A percentile compares a stretch with the other conserved stretches of the same genome.
These are phyloP conservation scores for Eristalis pertinax DNA, from an alignment of 2,888 invertebrate species.

Conservation along the genomic window DNA sequence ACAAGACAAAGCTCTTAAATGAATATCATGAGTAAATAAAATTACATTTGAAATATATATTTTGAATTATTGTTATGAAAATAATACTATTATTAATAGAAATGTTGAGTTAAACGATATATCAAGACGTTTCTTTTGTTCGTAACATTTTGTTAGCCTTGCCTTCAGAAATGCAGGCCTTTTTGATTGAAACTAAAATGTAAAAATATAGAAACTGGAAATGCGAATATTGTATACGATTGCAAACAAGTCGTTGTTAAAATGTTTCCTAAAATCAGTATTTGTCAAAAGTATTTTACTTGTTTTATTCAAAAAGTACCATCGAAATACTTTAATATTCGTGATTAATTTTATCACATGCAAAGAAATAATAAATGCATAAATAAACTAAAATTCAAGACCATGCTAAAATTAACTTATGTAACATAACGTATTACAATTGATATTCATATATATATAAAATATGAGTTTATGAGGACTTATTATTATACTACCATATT, in stretches of 20 bases:
- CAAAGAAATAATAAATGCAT: slow-evolving; percentile 26
- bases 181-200: too few relatives aligned
- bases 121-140: too few relatives aligned
- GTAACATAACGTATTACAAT: slow-evolving; percentile 62
- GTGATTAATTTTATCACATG: slow-evolving; percentile 10
- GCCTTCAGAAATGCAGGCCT: too few relatives aligned
- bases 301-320: not conserved
- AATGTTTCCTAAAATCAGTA: not conserved
- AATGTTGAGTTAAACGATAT: too few relatives aligned
- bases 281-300: not conserved
- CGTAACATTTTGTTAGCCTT: too few relatives aligned
- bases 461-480: slow-evolving; percentile 19
- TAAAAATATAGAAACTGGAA: too few relatives aligned
- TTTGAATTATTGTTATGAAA: too few relatives aligned
- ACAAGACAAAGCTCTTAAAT: too few relatives aligned
- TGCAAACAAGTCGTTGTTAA: not conserved
- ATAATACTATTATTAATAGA: too few relatives aligned
- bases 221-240: too few relatives aligned
- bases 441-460: slow-evolving; percentile 58
- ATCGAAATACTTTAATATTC: not conserved
- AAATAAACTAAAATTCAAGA: slow-evolving; percentile 31
- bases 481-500: slow-evolving; percentile 58
- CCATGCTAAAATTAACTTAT: not conserved
- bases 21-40: too few relatives aligned
- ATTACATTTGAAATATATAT: too few relatives aligned